Evolutionary conservation across 2,888 invertebrate species (phyloP), one percentile per base, ranked within the genome.

Genomic region (Oconnorella tubifera): DNA sequence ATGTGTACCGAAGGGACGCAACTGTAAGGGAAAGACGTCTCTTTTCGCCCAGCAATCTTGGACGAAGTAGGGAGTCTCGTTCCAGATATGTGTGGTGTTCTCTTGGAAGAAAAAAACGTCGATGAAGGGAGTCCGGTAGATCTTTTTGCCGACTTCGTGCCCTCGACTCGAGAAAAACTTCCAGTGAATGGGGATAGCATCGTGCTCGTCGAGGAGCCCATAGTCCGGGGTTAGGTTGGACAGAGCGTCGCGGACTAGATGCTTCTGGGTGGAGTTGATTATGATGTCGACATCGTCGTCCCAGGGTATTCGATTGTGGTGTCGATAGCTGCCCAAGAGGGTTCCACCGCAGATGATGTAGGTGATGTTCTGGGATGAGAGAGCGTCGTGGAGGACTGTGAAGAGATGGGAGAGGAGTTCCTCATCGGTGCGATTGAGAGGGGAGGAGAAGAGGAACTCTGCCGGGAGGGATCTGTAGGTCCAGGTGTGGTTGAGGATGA

Each of bases 221-320:
- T 33, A 59, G 59, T 40, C 33, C 1, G 59, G 59, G 33, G 32
- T 40, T 25, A 59, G 27, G 19, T 27, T 3, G 10, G 40, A 3
- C 33, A 59, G 59, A 0, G 19, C 59, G 14, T 40, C 27, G n/a
- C 28, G 23, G 6, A 59, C 10, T 2, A 10, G 25, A 10, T 25
- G 25, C 48, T 59, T 71, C 29, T 74, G 63, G 1, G 71, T 68
- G 28, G 64, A 67, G 57, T 72, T 72, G 56, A 75, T 61, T 3
- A 70, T 66, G 14, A 75, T 59, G 53, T 75, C 75, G 6, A 73
- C 63, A 56, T 75, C 75, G 57, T 75, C 75, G 62, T 75, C 75
- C 75, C 75, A 75, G 10, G 75, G 75, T 14, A 73, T 64, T 23
- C 73, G 62, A 23, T 63, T 69, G 62, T 73, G 72, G 27, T 73